Base-by-base conservation (phyloP, 2,113 vertebrate genomes). In the Otis tarda region DNA sequence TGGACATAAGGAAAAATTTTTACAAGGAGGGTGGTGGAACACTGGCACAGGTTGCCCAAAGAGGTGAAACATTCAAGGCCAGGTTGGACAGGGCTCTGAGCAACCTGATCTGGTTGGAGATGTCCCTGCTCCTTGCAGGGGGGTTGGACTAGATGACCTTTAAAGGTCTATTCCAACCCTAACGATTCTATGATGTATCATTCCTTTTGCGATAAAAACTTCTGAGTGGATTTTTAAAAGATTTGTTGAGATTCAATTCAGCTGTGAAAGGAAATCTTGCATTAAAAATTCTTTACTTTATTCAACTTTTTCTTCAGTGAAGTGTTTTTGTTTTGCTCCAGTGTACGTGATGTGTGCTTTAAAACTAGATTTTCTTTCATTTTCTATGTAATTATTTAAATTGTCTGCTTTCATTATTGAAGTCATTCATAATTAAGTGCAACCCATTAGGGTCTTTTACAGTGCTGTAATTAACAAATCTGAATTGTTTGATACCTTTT, bases 331-430 rank as follows among this genome's bases (percentile, higher is more conserved):
- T 31, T 95, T 93, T 92, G 13, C 63, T 84, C 30, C 14, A 9
- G 12, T 70, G 33, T 61, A 45, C 2, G 1, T 27, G 39, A 7
- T 45, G 11, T 41, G n/a, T 71, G 24, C 52, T 90, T 84, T 61
- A 90, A 96, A 91, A 56, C 55, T 75, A 80, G 21, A 11, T 64
- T 81, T 86, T 94, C 18, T 90, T 95, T 86, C 5, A 31, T 83
- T 86, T 81, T 89, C 67, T 77, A 1, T 73, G 39, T 53, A 71
- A 92, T 93, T 92, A 92, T 77, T 93, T 87, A 74, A 94, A 92
- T 79, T 52, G 7, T 85, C 69, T 85, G 18, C 64, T 65, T 95
- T 89, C 63, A 61, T 93, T 83, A 67, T 87, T 83, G 50, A 89
- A 74, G 23, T 90, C 9, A 63, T 90, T 90, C 60, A 68, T 75